Evolutionary conservation across 2,797 vertebrate species (phyloP), one percentile per base, ranked within the genome.

Genomic region (Diglossa cyanea): DNA sequence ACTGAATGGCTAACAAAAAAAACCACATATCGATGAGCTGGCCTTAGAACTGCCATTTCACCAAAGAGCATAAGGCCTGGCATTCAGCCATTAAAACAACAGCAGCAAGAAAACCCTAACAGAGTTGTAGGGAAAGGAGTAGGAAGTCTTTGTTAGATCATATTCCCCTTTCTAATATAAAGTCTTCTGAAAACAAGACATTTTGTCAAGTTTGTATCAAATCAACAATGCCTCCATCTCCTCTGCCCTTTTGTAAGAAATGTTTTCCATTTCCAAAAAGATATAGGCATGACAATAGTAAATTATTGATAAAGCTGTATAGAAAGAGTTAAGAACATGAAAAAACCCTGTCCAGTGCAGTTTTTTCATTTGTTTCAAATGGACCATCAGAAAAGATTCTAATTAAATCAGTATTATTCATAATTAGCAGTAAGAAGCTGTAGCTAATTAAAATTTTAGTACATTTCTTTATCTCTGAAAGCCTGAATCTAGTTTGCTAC

Each of bases 371-470:
- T 92, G 50, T 93, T 92, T 90, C 78, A 87, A 85, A 75, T 14
- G 35, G 53, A 85, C 39, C 47, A 85, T 65, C 47, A 71, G 74
- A 40, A 86, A 79, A 62, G 53, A 88, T 57, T 84, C 68, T 84
- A 93, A 96, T 90, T 92, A 93, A 84, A 91, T 57, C 94, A 88
- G 62, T 90, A 83, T 92, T 91, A 94, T 82, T 94, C 61, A 62
- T 91, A 96, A 95, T 94, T 91, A 95, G 86, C 80, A 77, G 50
- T 89, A 83, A 87, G 88, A 95, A 94, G 71, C 77, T 65, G 57
- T 30, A 82, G 72, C 87, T 97, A 95, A 95, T 96, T 86, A 95
- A 95, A 95, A 93, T 96, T 95, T 97, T 92, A 97, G 81, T 82
- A 90, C 78, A 61, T 76, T 94, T 94, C 90, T 94, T 95, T 74